Base-by-base conservation (phyloP, 2,797 vertebrate species). In the Urophycis tenuis region DNA sequence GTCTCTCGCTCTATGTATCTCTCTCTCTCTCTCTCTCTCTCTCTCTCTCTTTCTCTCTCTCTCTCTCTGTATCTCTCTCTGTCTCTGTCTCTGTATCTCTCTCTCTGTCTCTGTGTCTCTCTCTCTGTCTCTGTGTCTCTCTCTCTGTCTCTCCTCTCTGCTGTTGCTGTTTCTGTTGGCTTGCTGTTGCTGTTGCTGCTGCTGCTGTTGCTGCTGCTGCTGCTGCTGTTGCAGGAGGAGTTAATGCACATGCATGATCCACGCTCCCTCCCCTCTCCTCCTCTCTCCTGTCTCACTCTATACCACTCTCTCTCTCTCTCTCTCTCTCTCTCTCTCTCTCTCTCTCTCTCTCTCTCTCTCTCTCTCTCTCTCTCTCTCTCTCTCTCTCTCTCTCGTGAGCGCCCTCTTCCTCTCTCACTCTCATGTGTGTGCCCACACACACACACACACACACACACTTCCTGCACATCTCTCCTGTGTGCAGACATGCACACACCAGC, bases 231-330 rank as follows among this genome's bases (percentile, higher is more conserved):
- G 88, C 90, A 89, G 85, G 77, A 87, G 88, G 86, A 91, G 89
- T 92, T 93, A 92, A 89, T 93, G 91, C 84, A 93, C 92, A 89
- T 88, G 87, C 93, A 93, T 92, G 92, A 92, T 89, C 89, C 87
- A 87, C 87, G 83, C 84, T 89, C 89, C 86, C 90, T 90, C 89
- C 86, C 86, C 83, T 89, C 81, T 60, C 72, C 35, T 78, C 39
- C 75, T 34, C 76, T 77, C 76, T 64, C 79, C 76, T 77, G 78
- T 64, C 79, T 25, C 74, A 77, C 79, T 85, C 86, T 80, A 83
- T 82, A 85, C 84, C 83, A 82, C 80, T 76, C 82, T 81, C 74
- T 78, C 79, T 73, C 78, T 81, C 71, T 60, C 36, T 78, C 41
- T 74, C 34, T 6, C 53, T 1, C 60, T 36, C 79, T 25, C 76